Percentiles rank a stretch among this genome's conserved stretches.
These are phyloP conservation scores for Holothuria scabra DNA, from an alignment of 53 echinoderm and acorn worm species.

Conservation along the genomic window DNA sequence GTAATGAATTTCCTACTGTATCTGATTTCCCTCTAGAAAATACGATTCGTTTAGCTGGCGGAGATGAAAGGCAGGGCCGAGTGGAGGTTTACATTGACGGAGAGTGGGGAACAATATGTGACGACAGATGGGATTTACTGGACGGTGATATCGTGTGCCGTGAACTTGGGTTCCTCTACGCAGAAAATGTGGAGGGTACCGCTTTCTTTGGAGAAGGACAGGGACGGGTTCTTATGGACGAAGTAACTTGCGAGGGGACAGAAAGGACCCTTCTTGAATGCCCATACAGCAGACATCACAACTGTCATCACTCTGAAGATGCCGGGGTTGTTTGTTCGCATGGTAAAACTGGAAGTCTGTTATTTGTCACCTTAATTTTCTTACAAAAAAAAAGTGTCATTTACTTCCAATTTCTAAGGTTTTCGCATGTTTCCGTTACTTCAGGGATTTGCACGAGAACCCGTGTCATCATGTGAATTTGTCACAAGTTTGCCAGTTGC, in stretches of 20 bases:
- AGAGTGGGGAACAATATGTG: conserved; percentile 67
- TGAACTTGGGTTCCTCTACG: conserved; percentile 57
- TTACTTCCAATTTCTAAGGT: too few relatives aligned
- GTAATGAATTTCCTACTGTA: too few relatives aligned
- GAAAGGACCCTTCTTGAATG: conserved; percentile 55
- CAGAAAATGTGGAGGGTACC: conserved; percentile 42
- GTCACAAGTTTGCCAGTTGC: too few relatives aligned
- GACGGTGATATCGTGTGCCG: conserved; percentile 63
- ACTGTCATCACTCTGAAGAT: conserved; percentile 58
- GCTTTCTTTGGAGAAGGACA: conserved; percentile 61
- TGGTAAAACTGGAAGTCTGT: too few relatives aligned
- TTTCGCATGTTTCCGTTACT: too few relatives aligned
- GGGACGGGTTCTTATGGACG: conserved; percentile 43
- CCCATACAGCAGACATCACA: conserved; percentile 44
- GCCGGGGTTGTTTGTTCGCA: conserved; percentile 52
- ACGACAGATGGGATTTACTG: conserved; percentile 49
- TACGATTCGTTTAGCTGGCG: too few relatives aligned
- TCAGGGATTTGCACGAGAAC: too few relatives aligned
- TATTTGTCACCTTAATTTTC: too few relatives aligned
- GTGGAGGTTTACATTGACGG: conserved; percentile 7
- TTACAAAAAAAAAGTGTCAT: too few relatives aligned
- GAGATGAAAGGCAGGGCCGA: too few relatives aligned
- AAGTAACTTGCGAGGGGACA: conserved; percentile 50
- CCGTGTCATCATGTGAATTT: too few relatives aligned
- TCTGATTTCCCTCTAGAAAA: too few relatives aligned